Percentiles rank a stretch among this genome's conserved stretches.
phyloP scores from a whole-genome alignment of 2,888 invertebrate species.

The Melangyna quadrimaculata region DNA sequence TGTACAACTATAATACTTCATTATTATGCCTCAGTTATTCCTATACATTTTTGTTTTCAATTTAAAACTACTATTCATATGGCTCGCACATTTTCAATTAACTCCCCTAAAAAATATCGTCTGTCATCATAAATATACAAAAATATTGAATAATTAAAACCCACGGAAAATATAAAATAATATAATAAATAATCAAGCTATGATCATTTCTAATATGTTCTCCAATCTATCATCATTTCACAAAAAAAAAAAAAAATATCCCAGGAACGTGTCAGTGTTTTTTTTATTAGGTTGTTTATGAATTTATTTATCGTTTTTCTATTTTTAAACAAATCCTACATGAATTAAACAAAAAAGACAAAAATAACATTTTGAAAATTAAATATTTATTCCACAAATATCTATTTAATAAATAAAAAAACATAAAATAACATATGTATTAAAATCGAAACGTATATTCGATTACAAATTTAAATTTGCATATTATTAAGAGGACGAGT shows the following conservation, averaged over 20 bases:
- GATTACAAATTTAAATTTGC: conserved; percentile 55
- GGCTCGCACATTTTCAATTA: neutral
- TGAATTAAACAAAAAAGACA: neutral
- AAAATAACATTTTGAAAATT: conserved; percentile 22
- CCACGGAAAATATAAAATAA: neutral
- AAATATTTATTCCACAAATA: conserved; percentile 37
- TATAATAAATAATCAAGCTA: neutral
- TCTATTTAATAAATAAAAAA: neutral
- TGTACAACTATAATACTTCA: too few species aligned
- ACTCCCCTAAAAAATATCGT: neutral
- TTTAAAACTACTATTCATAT: too few species aligned
- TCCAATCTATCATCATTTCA: neutral
- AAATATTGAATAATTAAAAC: neutral
- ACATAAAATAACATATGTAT: neutral
- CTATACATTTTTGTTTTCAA: too few species aligned
- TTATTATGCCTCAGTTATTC: too few species aligned
- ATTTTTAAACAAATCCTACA: neutral
- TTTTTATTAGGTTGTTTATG: neutral
- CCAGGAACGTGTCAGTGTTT: neutral
- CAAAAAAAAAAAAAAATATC: neutral
- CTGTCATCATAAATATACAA: neutral
- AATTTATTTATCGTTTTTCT: neutral
- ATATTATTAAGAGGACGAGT: conserved; percentile 52
- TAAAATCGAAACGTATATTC: conserved; percentile 14
- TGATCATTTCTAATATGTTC: neutral